These are phyloP conservation scores for Caenorhabditis macrosperma DNA, from an alignment of 2,888 invertebrate genomes.

Conservation along the genomic window DNA sequence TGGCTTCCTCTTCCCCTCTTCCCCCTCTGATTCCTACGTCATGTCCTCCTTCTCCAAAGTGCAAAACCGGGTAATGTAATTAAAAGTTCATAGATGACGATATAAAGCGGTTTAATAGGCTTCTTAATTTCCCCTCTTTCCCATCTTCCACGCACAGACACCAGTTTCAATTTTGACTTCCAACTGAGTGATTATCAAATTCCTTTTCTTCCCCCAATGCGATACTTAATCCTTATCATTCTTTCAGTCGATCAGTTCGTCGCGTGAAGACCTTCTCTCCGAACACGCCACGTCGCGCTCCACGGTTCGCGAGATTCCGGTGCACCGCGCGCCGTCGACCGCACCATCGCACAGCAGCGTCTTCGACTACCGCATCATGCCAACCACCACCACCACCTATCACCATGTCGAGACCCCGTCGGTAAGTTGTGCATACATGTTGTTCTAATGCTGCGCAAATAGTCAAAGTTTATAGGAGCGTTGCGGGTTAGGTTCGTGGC, in stretches of 20 bases:
- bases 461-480: background rate
- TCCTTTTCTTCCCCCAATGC: too few species aligned
- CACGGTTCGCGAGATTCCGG: constrained; percentile 79
- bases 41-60: constrained; percentile 23
- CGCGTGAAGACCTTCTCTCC: constrained; percentile 76
- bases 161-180: background rate
- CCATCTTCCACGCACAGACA: background rate
- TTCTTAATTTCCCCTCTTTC: background rate
- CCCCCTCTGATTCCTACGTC: background rate
- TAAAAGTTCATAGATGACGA: constrained; percentile 37
- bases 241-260: constrained; percentile 66
- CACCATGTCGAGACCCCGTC: constrained; percentile 59
- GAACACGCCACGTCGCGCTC: constrained; percentile 72
- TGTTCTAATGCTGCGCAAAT: constrained; percentile 12
- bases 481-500: background rate
- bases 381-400: constrained; percentile 60
- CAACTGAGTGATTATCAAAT: background rate
- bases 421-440: constrained; percentile 33
- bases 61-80: constrained; percentile 43
- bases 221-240: background rate
- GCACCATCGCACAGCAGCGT: constrained; percentile 68
- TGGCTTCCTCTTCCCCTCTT: background rate
- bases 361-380: constrained; percentile 70
- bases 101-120: background rate
- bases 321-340: constrained; percentile 75